Percentiles rank a stretch among this genome's conserved stretches.
Conservation (phyloP, 2,888 invertebrate species). For the Drosophila prolongata region DNA sequence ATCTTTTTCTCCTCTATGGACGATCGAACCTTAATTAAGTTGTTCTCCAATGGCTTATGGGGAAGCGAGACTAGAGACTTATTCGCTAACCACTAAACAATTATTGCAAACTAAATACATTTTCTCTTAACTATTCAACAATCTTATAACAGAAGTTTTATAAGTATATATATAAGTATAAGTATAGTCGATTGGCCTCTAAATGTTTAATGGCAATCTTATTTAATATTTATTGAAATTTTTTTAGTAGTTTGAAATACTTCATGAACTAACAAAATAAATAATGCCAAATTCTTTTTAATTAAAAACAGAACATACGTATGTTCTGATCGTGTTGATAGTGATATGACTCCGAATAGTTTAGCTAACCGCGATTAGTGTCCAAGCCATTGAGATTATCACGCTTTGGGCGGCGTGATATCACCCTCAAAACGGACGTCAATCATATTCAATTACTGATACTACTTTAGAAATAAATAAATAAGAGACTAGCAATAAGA, state of each 20-base stretch:
- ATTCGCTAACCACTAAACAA: conserved; percentile 47
- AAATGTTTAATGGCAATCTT: background rate
- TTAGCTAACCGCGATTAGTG: conserved; percentile 11
- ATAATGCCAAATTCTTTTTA: conserved; percentile 10
- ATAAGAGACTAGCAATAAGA: conserved; percentile 48
- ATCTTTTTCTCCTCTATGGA: conserved; percentile 13
- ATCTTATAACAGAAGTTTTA: conserved; percentile 2
- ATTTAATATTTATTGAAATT: too few relatives aligned
- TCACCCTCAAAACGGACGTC: conserved; percentile 27
- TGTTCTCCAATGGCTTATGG: conserved; percentile 60
- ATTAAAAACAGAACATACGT: conserved; percentile 45
- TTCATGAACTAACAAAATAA: background rate
- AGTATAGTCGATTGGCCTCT: background rate
- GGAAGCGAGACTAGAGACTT: conserved; percentile 37
- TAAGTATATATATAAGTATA: too few relatives aligned
- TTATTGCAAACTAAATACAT: conserved; percentile 58
- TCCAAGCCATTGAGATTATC: conserved; percentile 33
- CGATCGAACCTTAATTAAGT: conserved; percentile 70
- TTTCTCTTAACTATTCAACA: conserved; percentile 38
- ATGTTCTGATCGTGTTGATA: conserved; percentile 44
- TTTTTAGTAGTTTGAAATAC: too few relatives aligned
- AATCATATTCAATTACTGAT: conserved; percentile 51
- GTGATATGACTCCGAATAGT: conserved; percentile 32
- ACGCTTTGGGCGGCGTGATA: conserved; percentile 16
- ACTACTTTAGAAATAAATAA: conserved; percentile 49